A percentile compares a stretch with the other conserved stretches of the same genome.
phyloP scores from a whole-genome alignment of 2,888 invertebrate species.

The Pheosia gnoma region DNA sequence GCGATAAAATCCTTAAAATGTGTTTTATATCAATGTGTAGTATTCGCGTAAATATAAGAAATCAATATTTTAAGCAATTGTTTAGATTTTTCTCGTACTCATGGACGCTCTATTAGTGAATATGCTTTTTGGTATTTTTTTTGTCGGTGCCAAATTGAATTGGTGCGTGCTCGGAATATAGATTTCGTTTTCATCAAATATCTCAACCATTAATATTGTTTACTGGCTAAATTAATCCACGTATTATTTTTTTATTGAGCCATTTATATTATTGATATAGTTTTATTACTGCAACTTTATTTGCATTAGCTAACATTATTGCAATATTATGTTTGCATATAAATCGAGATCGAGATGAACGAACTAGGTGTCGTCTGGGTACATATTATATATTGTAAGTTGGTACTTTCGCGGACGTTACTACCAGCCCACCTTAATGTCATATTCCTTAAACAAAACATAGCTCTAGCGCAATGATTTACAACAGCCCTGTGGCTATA shows the following conservation, averaged over 20 bases:
- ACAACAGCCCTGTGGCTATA: too few relatives aligned
- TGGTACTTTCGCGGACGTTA: too few relatives aligned
- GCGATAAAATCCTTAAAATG: too few relatives aligned
- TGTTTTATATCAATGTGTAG: too few relatives aligned
- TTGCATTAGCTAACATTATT: not conserved
- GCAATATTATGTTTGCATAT: too few relatives aligned
- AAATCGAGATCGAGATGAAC: too few relatives aligned
- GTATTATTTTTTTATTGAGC: not conserved
- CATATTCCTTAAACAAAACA: too few relatives aligned
- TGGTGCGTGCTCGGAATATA: slow-evolving; percentile 18
- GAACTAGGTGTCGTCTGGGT: too few relatives aligned
- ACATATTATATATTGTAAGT: too few relatives aligned
- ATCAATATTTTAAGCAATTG: not conserved
- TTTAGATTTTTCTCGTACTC: not conserved
- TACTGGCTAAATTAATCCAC: not conserved
- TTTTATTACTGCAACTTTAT: not conserved
- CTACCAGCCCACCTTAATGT: too few relatives aligned
- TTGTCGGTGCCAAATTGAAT: slow-evolving; percentile 2
- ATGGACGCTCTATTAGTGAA: not conserved
- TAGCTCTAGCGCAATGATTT: too few relatives aligned
- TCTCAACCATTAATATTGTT: slow-evolving; percentile 13
- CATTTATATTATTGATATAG: not conserved
- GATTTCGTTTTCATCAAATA: slow-evolving; percentile 11
- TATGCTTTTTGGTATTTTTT: not conserved
- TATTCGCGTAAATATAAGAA: too few relatives aligned